These are phyloP conservation scores for Hipparchia sbordonii DNA, from an alignment of 2,888 invertebrate species.

Conservation along the genomic window DNA sequence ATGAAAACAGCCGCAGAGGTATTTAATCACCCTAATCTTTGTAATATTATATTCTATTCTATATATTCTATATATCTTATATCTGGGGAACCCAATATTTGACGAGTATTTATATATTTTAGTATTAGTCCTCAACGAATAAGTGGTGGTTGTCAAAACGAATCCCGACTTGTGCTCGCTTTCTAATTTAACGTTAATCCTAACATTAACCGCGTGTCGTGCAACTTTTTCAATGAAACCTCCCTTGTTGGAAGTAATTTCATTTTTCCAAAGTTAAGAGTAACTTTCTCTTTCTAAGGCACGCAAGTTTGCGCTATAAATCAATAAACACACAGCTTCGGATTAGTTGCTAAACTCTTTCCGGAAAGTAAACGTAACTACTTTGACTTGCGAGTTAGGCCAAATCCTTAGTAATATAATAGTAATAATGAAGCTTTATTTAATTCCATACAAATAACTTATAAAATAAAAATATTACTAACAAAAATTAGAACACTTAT, in stretches of 20 bases:
- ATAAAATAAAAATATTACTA: too few relatives aligned
- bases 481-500: too few relatives aligned
- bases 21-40: constrained; percentile 1
- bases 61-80: not conserved
- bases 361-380: constrained; percentile 28
- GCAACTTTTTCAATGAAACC: constrained; percentile 1
- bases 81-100: too few relatives aligned
- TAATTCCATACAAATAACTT: too few relatives aligned
- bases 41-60: too few relatives aligned
- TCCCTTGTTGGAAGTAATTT: constrained; percentile 35
- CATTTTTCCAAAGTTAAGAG: constrained; percentile 33
- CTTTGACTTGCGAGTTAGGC: constrained; percentile 10
- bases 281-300: constrained; percentile 39
- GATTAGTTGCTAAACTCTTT: constrained; percentile 44
- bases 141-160: too few relatives aligned
- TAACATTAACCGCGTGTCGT: too few relatives aligned
- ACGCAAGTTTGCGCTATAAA: constrained; percentile 42
- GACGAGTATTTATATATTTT: too few relatives aligned
- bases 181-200: not conserved
- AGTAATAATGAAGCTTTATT: too few relatives aligned
- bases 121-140: too few relatives aligned
- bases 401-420: too few relatives aligned
- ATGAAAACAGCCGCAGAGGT: not conserved
- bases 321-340: constrained; percentile 41
- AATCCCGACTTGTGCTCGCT: not conserved